A percentile compares a stretch with the other conserved stretches of the same genome.
These are phyloP conservation scores for Epistrophella euchroma DNA, from an alignment of 2,888 invertebrate genomes.

Conservation along the genomic window DNA sequence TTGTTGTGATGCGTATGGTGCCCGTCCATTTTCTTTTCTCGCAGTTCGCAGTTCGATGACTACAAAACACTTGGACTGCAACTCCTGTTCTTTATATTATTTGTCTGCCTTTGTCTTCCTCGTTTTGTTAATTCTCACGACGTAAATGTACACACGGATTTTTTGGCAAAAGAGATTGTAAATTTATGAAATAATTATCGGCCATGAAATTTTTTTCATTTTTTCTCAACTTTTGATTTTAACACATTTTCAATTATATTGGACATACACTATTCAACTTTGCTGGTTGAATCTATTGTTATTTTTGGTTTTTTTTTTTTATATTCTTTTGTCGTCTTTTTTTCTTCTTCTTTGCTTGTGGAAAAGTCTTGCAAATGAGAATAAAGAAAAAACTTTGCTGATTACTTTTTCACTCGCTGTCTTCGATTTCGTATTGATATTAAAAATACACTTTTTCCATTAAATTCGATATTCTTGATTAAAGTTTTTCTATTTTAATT, in stretches of 20 bases:
- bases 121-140: constrained; percentile 37
- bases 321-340: constrained; percentile 64
- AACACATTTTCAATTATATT: constrained; percentile 28
- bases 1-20: constrained; percentile 75
- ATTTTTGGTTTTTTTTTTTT: constrained; percentile 62
- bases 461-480: constrained; percentile 18
- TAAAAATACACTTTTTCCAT: constrained; percentile 52
- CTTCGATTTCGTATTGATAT: constrained; percentile 49
- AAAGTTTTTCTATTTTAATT: constrained; percentile 8
- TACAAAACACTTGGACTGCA: constrained; percentile 31
- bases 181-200: constrained; percentile 76
- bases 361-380: constrained; percentile 50
- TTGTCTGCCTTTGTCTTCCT: constrained; percentile 15
- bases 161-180: constrained; percentile 38
- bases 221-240: constrained; percentile 38
- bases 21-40: constrained; percentile 77
- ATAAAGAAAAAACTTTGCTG: constrained; percentile 49
- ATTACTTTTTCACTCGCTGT: constrained; percentile 48
- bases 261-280: constrained; percentile 58
- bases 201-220: constrained; percentile 77
- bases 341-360: constrained; percentile 40
- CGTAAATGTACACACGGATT: constrained; percentile 48
- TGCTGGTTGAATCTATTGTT: constrained; percentile 60
- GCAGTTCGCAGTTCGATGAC: constrained; percentile 52
- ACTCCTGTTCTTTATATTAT: constrained; percentile 30